phyloP scores from a whole-genome alignment of 2,113 vertebrate species.

The Myotis lucifugus region DNA sequence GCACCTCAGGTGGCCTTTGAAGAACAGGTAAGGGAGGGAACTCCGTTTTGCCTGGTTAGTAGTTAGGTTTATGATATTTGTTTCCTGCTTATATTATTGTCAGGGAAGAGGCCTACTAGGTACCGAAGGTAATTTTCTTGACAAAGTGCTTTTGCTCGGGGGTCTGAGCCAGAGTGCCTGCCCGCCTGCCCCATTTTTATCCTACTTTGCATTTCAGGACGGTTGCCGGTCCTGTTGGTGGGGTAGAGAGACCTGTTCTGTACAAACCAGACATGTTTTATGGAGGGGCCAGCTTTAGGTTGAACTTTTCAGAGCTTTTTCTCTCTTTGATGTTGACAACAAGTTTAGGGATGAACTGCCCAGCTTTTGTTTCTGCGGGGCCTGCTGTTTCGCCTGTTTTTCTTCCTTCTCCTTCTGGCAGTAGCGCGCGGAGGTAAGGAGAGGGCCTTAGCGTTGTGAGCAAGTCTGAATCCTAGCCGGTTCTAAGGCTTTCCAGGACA shows the following conservation, averaged over 20 bases:
- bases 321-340: background rate
- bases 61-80: background rate
- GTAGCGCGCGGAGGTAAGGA: background rate
- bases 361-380: background rate
- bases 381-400: background rate
- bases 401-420: background rate
- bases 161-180: background rate
- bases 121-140: background rate
- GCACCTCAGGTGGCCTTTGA: background rate
- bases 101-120: background rate
- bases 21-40: background rate
- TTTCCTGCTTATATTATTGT: background rate
- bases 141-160: background rate
- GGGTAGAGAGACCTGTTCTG: background rate
- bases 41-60: background rate
- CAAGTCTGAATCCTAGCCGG: background rate
- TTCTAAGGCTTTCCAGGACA: background rate
- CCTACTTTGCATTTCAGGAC: background rate
- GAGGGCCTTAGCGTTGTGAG: background rate
- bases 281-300: background rate
- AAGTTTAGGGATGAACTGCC: rapidly evolving
- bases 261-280: background rate
- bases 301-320: background rate
- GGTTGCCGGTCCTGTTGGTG: background rate
- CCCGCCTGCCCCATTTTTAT: background rate